Percentiles rank a stretch among this genome's conserved stretches.
Evolutionary conservation across 1,140 invertebrate species (phyloP).

Genomic region (Euura saliciscinereae): DNA sequence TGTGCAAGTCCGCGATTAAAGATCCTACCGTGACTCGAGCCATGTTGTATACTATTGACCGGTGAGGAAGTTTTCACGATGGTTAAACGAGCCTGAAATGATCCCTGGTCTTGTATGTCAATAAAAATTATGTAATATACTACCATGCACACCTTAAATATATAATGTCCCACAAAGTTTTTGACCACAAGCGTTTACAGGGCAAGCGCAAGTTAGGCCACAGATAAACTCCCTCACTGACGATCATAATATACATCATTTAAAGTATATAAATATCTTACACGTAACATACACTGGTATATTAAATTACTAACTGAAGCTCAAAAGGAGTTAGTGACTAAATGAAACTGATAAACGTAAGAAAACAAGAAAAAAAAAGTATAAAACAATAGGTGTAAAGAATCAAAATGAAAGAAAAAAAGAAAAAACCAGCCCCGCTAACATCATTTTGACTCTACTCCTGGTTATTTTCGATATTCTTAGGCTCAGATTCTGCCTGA

Average conservation of each 20-base stretch:
- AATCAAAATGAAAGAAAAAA: not conserved
- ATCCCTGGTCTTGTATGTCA: not conserved
- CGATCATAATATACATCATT: not conserved
- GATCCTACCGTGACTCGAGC: not conserved
- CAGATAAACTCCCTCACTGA: not conserved
- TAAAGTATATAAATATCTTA: conserved; percentile 55
- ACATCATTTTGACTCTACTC: not conserved
- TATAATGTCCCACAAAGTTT: not conserved
- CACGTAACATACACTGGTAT: conserved; percentile 61
- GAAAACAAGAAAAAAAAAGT: conserved; percentile 40
- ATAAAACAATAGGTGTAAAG: not conserved
- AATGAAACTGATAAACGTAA: conserved; percentile 43
- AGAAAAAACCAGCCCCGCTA: not conserved
- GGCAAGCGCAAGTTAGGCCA: no score
- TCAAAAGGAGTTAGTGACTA: conserved; percentile 63
- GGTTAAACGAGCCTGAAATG: no score
- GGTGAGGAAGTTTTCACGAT: not conserved
- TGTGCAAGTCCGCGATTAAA: no score
- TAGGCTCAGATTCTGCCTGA: not conserved
- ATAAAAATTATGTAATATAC: not conserved
- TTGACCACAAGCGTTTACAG: no score
- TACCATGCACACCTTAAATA: conserved; percentile 7
- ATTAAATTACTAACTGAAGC: conserved; percentile 62
- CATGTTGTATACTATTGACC: conserved; percentile 1
- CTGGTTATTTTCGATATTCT: not conserved